A percentile compares a stretch with the other conserved stretches of the same genome.
Evolutionary conservation across 2,888 invertebrate genomes (phyloP).

Genomic region (Rhyacophila evoluta): DNA sequence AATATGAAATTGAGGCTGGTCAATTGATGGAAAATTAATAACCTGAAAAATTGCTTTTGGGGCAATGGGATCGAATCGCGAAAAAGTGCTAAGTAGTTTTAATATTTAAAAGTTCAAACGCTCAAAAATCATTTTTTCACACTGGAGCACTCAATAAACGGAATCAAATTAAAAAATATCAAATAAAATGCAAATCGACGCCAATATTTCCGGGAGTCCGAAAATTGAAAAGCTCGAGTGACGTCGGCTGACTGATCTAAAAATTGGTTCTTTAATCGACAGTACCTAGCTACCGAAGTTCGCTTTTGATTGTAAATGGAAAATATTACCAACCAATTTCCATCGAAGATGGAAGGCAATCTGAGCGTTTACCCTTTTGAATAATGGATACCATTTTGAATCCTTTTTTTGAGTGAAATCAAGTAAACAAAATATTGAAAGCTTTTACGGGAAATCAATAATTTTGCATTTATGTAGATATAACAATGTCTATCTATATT

Average conservation of each 20-base stretch:
- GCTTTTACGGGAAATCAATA: constrained; percentile 16
- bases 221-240: neutral
- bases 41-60: neutral
- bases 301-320: constrained; percentile 35
- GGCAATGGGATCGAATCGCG: too few relatives aligned
- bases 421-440: neutral
- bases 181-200: neutral
- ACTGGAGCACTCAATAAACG: neutral
- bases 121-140: neutral
- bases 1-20: too few relatives aligned
- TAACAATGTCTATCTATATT: neutral
- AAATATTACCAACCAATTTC: constrained; percentile 45
- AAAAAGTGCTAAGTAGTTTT: neutral
- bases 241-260: neutral
- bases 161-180: constrained; percentile 11
- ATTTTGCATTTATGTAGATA: constrained; percentile 10
- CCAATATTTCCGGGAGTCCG: neutral
- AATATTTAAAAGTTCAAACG: neutral
- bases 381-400: constrained; percentile 51
- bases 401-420: constrained; percentile 34
- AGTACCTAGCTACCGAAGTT: neutral
- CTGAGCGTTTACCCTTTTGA: constrained; percentile 48
- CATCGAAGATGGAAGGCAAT: constrained; percentile 30
- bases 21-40: too few relatives aligned
- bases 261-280: neutral